A percentile compares a stretch with the other conserved stretches of the same genome.
phyloP scores from a whole-genome alignment of 2,113 vertebrate species.

The Scartelaos histophorus region DNA sequence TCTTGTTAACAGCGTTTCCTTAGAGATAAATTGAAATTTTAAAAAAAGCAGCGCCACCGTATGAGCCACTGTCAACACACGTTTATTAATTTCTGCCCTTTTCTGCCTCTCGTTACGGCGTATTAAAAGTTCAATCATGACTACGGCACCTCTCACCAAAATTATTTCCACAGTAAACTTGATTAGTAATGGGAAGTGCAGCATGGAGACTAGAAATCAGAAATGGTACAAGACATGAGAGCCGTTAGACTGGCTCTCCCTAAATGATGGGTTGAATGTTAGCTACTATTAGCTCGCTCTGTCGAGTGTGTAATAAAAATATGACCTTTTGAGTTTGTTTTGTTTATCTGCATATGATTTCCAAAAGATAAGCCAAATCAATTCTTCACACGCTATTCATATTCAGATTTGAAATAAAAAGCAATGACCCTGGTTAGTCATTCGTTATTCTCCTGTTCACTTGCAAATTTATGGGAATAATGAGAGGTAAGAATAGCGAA shows the following conservation, averaged over 20 bases:
- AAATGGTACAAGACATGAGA: neutral
- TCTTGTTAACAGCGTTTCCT: conserved; percentile 71
- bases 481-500: conserved; percentile 6
- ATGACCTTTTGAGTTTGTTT: conserved; percentile 3
- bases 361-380: conserved; percentile 1
- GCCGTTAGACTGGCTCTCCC: neutral
- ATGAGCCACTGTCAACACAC: conserved; percentile 51
- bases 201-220: conserved; percentile 2
- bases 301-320: conserved; percentile 5
- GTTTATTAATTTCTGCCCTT: conserved; percentile 50
- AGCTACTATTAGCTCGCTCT: conserved; percentile 8
- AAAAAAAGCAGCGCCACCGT: conserved; percentile 50
- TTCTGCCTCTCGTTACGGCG: conserved; percentile 35
- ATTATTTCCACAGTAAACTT: neutral
- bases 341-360: conserved; percentile 8
- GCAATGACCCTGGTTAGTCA: neutral
- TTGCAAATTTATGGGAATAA: conserved; percentile 7
- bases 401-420: conserved; percentile 1
- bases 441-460: conserved; percentile 5
- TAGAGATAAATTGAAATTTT: conserved; percentile 63
- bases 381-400: conserved; percentile 5
- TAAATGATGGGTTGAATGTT: neutral
- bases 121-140: conserved; percentile 46
- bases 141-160: neutral
- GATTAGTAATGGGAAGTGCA: neutral